A percentile compares a stretch with the other conserved stretches of the same genome.
Evolutionary conservation across 1,140 invertebrate genomes (phyloP).

Genomic region (Sminthurides bifidus): DNA sequence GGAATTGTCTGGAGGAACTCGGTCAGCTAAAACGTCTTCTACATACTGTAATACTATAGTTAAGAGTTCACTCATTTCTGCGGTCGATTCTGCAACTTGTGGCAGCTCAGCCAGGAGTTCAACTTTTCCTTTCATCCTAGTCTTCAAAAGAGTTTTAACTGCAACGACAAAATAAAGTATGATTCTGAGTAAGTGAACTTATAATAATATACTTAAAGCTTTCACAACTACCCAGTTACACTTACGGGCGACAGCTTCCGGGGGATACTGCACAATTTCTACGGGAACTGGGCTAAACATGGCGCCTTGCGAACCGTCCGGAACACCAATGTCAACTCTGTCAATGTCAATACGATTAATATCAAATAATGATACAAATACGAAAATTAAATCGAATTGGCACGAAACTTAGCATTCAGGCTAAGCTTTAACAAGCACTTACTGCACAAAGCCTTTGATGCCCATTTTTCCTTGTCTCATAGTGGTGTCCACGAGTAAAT

Average conservation of each 20-base stretch:
- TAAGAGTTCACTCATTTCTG: conserved; percentile 59
- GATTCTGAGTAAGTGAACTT: conserved; percentile 2
- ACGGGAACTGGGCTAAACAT: conserved; percentile 92
- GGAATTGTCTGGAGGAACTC: conserved; percentile 60
- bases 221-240: conserved; percentile 19
- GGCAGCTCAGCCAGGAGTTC: conserved; percentile 73
- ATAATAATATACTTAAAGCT: neutral
- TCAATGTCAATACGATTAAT: conserved; percentile 8
- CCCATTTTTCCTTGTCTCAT: conserved; percentile 67
- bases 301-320: conserved; percentile 78
- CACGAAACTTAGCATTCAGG: conserved; percentile 10
- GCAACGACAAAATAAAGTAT: conserved; percentile 20
- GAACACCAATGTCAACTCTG: conserved; percentile 64
- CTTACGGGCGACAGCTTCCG: conserved; percentile 60
- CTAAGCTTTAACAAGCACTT: conserved; percentile 20
- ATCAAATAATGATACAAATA: neutral
- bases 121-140: conserved; percentile 41
- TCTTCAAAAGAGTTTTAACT: conserved; percentile 51
- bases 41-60: conserved; percentile 75
- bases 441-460: conserved; percentile 75
- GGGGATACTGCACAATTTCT: conserved; percentile 72
- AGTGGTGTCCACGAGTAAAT: conserved; percentile 86
- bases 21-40: conserved; percentile 66
- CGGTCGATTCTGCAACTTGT: conserved; percentile 69
- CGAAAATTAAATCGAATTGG: neutral